Conservation (phyloP, 1,140 invertebrate genomes). For the Ooceraea biroi region DNA sequence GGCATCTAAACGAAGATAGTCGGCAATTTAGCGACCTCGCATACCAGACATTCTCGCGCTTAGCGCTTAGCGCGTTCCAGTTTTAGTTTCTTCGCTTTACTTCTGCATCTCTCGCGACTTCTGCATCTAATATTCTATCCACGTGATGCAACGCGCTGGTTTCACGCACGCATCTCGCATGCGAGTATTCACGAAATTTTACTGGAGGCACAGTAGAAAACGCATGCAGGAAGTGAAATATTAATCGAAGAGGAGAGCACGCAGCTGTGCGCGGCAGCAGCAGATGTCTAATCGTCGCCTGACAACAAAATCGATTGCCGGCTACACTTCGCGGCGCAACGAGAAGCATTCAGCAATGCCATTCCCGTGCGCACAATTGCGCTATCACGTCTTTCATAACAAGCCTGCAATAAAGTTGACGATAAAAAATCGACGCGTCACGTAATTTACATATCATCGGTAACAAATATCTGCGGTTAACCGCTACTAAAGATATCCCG, state of each 20-base stretch:
- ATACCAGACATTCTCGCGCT: conserved; percentile 63
- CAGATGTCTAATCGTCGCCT: conserved; percentile 62
- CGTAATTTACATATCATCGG: conserved; percentile 41
- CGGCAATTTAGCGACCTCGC: conserved; percentile 65
- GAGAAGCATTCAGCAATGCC: conserved; percentile 29
- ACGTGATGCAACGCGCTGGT: conserved; percentile 25
- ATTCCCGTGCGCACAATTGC: conserved; percentile 28
- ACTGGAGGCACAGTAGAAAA: conserved; percentile 28
- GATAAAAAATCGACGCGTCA: conserved; percentile 32
- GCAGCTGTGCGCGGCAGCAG: conserved; percentile 13
- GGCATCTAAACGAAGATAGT: conserved; percentile 33
- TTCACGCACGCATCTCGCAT: not conserved
- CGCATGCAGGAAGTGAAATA: conserved; percentile 52
- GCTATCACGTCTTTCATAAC: conserved; percentile 15
- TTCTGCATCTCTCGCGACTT: conserved; percentile 48
- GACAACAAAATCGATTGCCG: conserved; percentile 56
- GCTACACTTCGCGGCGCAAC: not conserved
- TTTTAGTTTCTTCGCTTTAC: conserved; percentile 70
- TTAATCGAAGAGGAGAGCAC: conserved; percentile 30
- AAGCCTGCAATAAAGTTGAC: not conserved
- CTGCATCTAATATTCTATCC: conserved; percentile 29
- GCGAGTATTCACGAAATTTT: conserved; percentile 27
- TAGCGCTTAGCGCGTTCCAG: conserved; percentile 69
- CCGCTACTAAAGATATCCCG: not conserved
- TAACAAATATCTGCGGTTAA: conserved; percentile 11